phyloP scores from a whole-genome alignment of 2,888 invertebrate species.

The Stictocephala bisonia region DNA sequence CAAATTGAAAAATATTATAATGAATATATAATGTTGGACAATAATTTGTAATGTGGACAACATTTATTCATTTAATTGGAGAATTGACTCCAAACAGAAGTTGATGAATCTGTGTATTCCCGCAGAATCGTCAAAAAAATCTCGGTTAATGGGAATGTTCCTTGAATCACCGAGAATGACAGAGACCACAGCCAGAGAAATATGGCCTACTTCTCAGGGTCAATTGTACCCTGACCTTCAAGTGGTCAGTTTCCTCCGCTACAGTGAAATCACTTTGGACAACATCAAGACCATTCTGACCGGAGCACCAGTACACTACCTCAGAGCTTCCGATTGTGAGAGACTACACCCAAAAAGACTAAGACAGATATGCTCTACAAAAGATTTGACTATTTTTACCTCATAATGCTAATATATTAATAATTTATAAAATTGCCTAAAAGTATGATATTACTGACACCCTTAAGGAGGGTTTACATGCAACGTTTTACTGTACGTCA shows the following conservation, averaged over 20 bases:
- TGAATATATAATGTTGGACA: no score
- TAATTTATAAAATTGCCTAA: neutral
- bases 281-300: constrained; percentile 49
- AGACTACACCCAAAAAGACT: constrained; percentile 45
- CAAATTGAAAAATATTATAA: no score
- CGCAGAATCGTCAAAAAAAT: constrained; percentile 44
- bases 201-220: constrained; percentile 46
- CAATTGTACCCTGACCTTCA: constrained; percentile 21
- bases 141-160: constrained; percentile 59
- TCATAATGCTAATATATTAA: neutral
- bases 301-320: constrained; percentile 51
- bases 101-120: no score
- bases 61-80: no score
- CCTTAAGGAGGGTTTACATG: no score
- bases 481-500: no score
- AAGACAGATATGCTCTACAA: constrained; percentile 19
- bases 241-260: constrained; percentile 46
- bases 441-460: no score
- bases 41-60: no score
- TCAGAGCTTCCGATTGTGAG: constrained; percentile 57
- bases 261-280: constrained; percentile 56
- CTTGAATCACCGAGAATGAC: constrained; percentile 60
- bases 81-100: no score
- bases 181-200: constrained; percentile 49
- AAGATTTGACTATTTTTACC: neutral